Evolutionary conservation across 1,140 invertebrate genomes (phyloP), one percentile per base, ranked within the genome.

Genomic region (Acyrthosiphon pisum): DNA sequence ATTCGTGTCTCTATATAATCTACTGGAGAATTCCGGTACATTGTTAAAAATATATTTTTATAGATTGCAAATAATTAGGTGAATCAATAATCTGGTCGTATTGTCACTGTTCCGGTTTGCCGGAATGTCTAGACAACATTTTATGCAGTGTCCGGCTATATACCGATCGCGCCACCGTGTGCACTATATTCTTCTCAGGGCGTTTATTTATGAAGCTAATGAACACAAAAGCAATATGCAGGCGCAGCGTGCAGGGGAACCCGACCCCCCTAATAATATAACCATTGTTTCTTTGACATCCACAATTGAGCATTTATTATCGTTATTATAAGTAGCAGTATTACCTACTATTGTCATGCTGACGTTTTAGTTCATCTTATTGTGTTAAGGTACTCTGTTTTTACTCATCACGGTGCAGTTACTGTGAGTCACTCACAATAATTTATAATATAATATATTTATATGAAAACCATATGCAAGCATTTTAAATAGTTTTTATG

Each of bases 141-240:
- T 7, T 60, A 60, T 14, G 11, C 30, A 18, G 2, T 44, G 14
- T n/a, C 84, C 41, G 9, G 22, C 6, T 87, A 6, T 87, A 6
- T 18, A 46, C 41, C 84, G 44, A 87, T 44, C 41, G 48, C 48
- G 20, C 6, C 11, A 76, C 14, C 14, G 60, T n/a, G 30, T n/a
- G 60, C 11, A 68, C 60, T 26, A 14, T 53, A 14, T 68, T 76
- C 60, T 76, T 76, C 50, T 11, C 6, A 6, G 4, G 23, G 26
- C 35, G 35, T 41, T 53, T 89, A 89, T 89, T 89, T 89, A 56
- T 50, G 23, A 56, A 37, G 50, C 46, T 89, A 89, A 89, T 37
- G 88, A 56, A 56, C 50, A n/a, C 46, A n/a, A n/a, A 8, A 50
- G 30, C 2, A 20, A 44, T 6, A 20, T 37, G 81, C 26, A 20